These are phyloP conservation scores for Hesperophylax magnus DNA, from an alignment of 1,140 invertebrate species.

Conservation along the genomic window DNA sequence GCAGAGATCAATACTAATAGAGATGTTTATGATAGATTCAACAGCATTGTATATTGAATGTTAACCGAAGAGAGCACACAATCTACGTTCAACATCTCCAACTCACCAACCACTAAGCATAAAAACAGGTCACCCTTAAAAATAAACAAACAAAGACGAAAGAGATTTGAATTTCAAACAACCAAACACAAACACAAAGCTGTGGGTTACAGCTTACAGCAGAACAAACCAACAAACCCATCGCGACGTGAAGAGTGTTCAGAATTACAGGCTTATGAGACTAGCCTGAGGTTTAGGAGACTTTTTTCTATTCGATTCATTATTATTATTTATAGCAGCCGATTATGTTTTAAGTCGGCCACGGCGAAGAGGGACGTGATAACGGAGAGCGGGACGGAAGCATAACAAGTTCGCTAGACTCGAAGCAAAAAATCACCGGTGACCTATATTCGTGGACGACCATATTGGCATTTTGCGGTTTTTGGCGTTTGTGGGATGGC, in stretches of 20 bases:
- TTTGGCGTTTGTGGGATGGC: background rate
- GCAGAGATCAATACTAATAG: too few relatives aligned
- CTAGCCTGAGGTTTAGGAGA: background rate
- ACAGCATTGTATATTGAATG: background rate
- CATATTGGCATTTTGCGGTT: constrained; percentile 17
- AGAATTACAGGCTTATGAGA: background rate
- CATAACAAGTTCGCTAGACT: constrained; percentile 1
- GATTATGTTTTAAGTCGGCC: constrained; percentile 25
- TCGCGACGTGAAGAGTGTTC: background rate
- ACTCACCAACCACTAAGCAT: background rate
- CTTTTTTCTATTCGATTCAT: constrained; percentile 5
- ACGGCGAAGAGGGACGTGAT: background rate
- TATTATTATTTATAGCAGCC: constrained; percentile 26
- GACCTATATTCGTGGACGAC: constrained; percentile 10
- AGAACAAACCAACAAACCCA: background rate
- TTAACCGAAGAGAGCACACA: background rate
- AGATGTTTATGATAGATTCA: background rate
- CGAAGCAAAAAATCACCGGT: background rate
- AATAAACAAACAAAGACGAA: background rate
- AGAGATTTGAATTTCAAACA: too few relatives aligned
- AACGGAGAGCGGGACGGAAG: background rate
- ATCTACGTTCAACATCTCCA: constrained; percentile 2
- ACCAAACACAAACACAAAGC: background rate
- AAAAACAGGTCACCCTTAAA: constrained; percentile 21
- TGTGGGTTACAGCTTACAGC: too few relatives aligned